Evolutionary conservation across 2,113 vertebrate species (phyloP), one percentile per base, ranked within the genome.

Genomic region (Orthochromis malagaraziensis): DNA sequence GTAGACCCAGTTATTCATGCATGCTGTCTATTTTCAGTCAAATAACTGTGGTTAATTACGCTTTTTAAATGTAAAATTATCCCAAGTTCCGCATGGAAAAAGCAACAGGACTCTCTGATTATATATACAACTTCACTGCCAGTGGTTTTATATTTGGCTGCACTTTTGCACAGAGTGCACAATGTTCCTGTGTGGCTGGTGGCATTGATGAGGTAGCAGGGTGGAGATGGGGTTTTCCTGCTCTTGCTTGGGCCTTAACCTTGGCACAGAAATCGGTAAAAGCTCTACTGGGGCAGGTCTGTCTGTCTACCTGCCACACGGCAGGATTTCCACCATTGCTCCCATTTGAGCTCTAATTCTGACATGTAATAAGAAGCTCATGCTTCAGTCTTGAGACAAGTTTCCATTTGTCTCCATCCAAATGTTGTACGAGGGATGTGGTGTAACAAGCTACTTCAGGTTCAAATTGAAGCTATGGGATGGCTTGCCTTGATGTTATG

Each of bases 151-250:
- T 89, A 91, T 92, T 92, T 91, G 91, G 90, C 92, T 83, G 87
- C 84, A 65, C 55, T 79, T 73, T 84, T 86, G 53, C 89, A 94
- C 89, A 95, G 87, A 90, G 89, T 80, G 68, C 75, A 55, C 87
- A 90, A 92, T 95, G 92, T 94, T 93, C 84, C 85, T 90, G 91
- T 91, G 88, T 90, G 93, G 90, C 88, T 89, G 87, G 83, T 92
- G 89, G 91, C 84, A 88, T 38, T 86, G 92, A 92, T 92, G 94
- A 95, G 93, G 94, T 89, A 91, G 93, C 87, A 91, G 95, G 92
- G 94, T 88, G 91, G 94, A 91, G 93, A 93, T 94, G 92, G 95
- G 95, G 93, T 87, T 93, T 94, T 94, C 94, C 92, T 93, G 86
- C 89, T 88, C 87, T 86, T 85, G 87, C 90, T 82, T 47, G 79